These are phyloP conservation scores for Rhaphigaster nebulosa DNA, from an alignment of 2,888 invertebrate genomes.

Conservation along the genomic window DNA sequence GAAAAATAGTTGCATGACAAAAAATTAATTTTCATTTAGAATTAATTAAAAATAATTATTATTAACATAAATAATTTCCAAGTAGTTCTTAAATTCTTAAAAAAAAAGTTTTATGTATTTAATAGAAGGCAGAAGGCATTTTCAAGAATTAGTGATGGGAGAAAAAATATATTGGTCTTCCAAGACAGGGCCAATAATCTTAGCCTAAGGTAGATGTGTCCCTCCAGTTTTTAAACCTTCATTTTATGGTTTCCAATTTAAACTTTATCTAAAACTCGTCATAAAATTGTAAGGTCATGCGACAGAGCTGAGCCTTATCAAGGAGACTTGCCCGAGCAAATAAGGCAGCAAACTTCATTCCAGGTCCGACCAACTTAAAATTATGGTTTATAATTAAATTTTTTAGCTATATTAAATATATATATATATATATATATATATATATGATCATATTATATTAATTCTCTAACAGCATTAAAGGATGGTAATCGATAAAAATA, in stretches of 20 bases:
- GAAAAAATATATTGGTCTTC: constrained; percentile 14
- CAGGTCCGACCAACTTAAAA: not conserved
- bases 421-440: not conserved
- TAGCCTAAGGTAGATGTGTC: not conserved
- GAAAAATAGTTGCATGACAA: too few relatives aligned
- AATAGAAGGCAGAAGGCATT: not conserved
- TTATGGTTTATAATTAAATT: not conserved
- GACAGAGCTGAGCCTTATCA: not conserved
- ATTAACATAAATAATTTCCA: too few relatives aligned
- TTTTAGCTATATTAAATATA: not conserved
- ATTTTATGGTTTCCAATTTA: constrained; percentile 14
- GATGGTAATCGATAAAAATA: not conserved
- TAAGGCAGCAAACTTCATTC: constrained; percentile 8
- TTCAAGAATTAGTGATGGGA: not conserved
- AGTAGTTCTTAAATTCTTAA: too few relatives aligned
- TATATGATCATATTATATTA: not conserved
- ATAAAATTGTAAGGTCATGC: constrained; percentile 14
- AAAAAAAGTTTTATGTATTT: not conserved
- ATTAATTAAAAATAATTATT: too few relatives aligned
- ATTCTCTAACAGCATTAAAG: not conserved
- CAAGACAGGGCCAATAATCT: not conserved
- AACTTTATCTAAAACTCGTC: constrained; percentile 13
- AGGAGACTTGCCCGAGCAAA: not conserved
- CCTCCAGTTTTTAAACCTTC: not conserved
- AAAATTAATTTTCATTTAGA: too few relatives aligned